phyloP scores from a whole-genome alignment of 1,140 invertebrate species.

The Sarcophaga bullata region DNA sequence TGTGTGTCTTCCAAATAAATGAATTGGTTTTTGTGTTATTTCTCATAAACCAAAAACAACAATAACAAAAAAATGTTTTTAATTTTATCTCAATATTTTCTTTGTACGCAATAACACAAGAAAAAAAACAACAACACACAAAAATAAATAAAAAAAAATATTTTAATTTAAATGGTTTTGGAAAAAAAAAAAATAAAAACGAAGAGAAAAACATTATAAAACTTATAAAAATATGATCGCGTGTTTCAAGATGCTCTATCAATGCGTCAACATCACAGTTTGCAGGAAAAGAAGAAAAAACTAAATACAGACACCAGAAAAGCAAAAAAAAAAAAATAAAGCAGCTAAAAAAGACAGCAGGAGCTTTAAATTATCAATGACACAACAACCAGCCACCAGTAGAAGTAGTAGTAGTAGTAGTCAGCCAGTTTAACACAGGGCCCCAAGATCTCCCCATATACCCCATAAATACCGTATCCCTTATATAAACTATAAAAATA shows the following conservation, averaged over 20 bases:
- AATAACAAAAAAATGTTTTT: background rate
- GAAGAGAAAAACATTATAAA: background rate
- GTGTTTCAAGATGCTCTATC: conserved; percentile 38
- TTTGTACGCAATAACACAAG: no score
- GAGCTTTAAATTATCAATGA: conserved; percentile 41
- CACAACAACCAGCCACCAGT: conserved; percentile 29
- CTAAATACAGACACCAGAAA: background rate
- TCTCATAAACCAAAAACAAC: no score
- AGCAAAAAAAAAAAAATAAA: background rate
- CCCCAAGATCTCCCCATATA: no score
- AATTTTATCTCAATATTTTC: background rate
- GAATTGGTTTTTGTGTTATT: no score
- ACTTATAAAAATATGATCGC: conserved; percentile 18
- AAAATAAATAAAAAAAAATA: background rate
- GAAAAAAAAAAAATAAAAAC: background rate
- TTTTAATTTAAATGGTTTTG: background rate
- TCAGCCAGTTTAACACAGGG: no score
- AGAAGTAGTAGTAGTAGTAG: no score
- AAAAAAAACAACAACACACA: background rate
- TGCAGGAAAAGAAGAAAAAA: background rate
- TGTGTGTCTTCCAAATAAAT: no score
- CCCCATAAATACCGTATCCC: background rate
- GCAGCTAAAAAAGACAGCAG: conserved; percentile 14
- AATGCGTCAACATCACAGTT: conserved; percentile 34
- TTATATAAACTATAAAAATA: background rate